Percentiles rank a stretch among this genome's conserved stretches.
Conservation (phyloP, 2,113 vertebrate species). For the Protomyctophum bolini region DNA sequence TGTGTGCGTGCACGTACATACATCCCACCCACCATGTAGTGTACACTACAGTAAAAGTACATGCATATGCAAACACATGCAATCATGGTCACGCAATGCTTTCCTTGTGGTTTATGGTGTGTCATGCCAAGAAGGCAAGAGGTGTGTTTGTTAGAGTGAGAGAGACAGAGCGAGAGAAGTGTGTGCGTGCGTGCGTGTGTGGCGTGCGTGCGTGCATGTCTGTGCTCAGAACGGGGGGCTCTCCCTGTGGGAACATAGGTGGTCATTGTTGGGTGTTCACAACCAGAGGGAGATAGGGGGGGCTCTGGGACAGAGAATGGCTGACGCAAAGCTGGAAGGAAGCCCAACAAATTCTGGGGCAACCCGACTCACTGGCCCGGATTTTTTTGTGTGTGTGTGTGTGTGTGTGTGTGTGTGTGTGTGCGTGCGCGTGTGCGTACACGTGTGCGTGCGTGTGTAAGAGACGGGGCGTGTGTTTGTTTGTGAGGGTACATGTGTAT, state of each 20-base stretch:
- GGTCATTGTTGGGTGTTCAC: slow-evolving; percentile 75
- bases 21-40: background rate
- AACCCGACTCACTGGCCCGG: slow-evolving; percentile 35
- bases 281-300: slow-evolving; percentile 9
- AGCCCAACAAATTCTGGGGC: slow-evolving; percentile 74
- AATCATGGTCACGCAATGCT: slow-evolving; percentile 9
- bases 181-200: slow-evolving; percentile 35
- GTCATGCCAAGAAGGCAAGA: slow-evolving; percentile 19
- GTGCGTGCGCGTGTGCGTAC: slow-evolving; percentile 1
- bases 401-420: slow-evolving; percentile 11
- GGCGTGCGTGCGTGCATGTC: slow-evolving; percentile 6
- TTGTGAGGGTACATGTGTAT: background rate
- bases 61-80: slow-evolving; percentile 7
- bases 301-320: slow-evolving; percentile 20
- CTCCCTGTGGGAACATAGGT: slow-evolving; percentile 81
- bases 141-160: slow-evolving; percentile 15
- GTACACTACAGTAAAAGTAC: background rate
- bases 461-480: too few relatives aligned
- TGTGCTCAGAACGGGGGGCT: slow-evolving; percentile 48
- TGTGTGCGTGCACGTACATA: slow-evolving; percentile 10
- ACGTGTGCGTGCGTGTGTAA: slow-evolving; percentile 3
- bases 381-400: slow-evolving; percentile 23
- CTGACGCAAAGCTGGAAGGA: slow-evolving; percentile 68
- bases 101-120: slow-evolving; percentile 27
- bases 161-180: too few relatives aligned